phyloP scores from a whole-genome alignment of 2,113 vertebrate species.

The Hiodon alosoides region DNA sequence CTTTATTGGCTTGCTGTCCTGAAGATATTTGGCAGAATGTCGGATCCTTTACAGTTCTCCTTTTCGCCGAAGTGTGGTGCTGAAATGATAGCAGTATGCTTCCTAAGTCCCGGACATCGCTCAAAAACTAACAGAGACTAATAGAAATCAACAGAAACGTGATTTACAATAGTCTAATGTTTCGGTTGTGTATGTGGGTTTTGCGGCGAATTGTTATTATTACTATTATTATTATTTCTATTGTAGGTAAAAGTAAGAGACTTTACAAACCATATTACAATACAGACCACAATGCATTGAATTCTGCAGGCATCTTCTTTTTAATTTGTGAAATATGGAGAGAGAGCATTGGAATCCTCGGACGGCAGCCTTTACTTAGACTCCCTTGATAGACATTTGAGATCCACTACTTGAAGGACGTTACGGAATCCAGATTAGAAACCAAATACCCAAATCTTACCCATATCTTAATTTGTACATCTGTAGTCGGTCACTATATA shows the following conservation, averaged over 20 bases:
- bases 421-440: slow-evolving; percentile 41
- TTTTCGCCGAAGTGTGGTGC: slow-evolving; percentile 28
- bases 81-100: slow-evolving; percentile 48
- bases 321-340: no score
- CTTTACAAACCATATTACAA: not conserved
- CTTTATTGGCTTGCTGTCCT: no score
- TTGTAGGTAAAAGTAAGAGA: not conserved
- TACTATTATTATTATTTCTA: not conserved
- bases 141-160: no score
- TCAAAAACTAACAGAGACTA: not conserved
- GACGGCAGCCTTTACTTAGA: no score
- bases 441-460: not conserved
- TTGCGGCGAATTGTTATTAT: not conserved
- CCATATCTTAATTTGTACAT: not conserved
- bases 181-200: not conserved
- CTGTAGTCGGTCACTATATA: no score
- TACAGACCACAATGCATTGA: no score
- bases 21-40: not conserved
- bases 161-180: no score
- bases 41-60: not conserved
- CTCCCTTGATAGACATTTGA: no score
- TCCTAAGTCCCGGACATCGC: not conserved
- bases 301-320: no score
- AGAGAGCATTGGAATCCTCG: no score
- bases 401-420: slow-evolving; percentile 53